Evolutionary conservation across 2,797 vertebrate species (phyloP).

Genomic region (Coregonus sp.): DNA sequence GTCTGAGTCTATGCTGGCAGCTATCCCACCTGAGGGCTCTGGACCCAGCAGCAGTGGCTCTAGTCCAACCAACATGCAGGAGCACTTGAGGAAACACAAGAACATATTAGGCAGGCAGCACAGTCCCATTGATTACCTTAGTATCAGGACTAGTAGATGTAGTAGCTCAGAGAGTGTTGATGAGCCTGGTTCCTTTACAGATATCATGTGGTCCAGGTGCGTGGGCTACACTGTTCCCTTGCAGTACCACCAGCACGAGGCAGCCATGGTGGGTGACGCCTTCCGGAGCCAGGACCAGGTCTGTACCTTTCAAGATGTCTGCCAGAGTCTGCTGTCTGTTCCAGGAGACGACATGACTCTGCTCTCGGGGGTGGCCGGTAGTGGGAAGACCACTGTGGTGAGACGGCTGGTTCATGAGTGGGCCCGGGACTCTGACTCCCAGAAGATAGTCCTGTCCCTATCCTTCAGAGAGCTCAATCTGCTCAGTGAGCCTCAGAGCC

Average conservation of each 20-base stretch:
- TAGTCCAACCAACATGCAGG: not conserved
- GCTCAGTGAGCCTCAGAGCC: slow-evolving; percentile 44
- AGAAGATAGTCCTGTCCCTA: slow-evolving; percentile 51
- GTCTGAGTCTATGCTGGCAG: not conserved
- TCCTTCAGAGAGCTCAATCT: slow-evolving; percentile 58
- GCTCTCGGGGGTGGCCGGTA: slow-evolving; percentile 56
- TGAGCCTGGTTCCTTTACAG: slow-evolving; percentile 29
- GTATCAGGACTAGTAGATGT: not conserved
- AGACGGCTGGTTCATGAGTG: slow-evolving; percentile 45
- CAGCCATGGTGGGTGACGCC: slow-evolving; percentile 42
- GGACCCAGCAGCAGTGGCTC: not conserved
- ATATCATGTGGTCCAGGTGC: slow-evolving; percentile 45
- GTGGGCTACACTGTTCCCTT: slow-evolving; percentile 20
- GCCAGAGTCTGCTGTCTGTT: slow-evolving; percentile 32
- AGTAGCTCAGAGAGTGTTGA: not conserved
- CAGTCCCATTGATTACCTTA: slow-evolving; percentile 38
- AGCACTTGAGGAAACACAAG: slow-evolving; percentile 44
- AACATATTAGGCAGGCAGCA: slow-evolving; percentile 48
- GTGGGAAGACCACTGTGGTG: slow-evolving; percentile 59
- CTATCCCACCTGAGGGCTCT: not conserved
- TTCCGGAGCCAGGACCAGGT: slow-evolving; percentile 37
- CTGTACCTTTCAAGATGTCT: slow-evolving; percentile 46
- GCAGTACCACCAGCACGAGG: slow-evolving; percentile 53
- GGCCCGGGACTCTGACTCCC: slow-evolving; percentile 26
- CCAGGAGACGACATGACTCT: slow-evolving; percentile 33